Evolutionary conservation across 2,888 invertebrate genomes (phyloP), one percentile per base, ranked within the genome.

Genomic region (Lycocerus yunnanus): DNA sequence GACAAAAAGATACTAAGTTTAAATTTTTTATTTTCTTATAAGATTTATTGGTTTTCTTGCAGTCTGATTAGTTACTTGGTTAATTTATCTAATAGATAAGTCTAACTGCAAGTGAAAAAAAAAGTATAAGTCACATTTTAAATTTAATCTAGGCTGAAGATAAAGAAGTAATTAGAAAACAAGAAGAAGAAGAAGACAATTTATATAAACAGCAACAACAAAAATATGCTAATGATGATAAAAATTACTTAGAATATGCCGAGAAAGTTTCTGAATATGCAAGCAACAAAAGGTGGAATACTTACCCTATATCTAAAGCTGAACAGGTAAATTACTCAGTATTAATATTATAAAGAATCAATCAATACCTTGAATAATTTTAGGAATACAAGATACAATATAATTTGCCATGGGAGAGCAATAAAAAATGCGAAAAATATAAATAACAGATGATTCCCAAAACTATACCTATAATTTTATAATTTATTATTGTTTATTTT

Each of bases 191-290:
- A 69, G 21, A 68, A 8, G 60, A 66, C 15, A 80, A 85, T 83
- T 78, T 81, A 76, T 87, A 84, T 83, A 83, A 87, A 68, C 84
- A 89, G 0, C 88, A 86, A 0, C 80, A 86, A 18, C 84, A 86
- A 78, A 79, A 81, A 73, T 86, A 87, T 79, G 81, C 88, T 66
- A 85, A 89, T 1, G 89, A 88, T 0, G 90, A 91, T 83, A 86
- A 88, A 78, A 86, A 87, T 81, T 88, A 90, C 84, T 87, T 91
- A 69, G 83, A 86, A 11, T 89, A 90, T 83, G 91, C 89, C 2
- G 84, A 84, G 58, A 84, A 84, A 77, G 86, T 91, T 61, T 72
- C 89, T 27, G 83, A 86, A 21, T 88, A 90, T 80, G 90, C 90
- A 4, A 82, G 84, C 67, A 81, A 78, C 0, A 82, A 85, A 72